Evolutionary conservation across 2,113 vertebrate species (phyloP), one percentile per base, ranked within the genome.

Genomic region (Mirounga angustirostris): DNA sequence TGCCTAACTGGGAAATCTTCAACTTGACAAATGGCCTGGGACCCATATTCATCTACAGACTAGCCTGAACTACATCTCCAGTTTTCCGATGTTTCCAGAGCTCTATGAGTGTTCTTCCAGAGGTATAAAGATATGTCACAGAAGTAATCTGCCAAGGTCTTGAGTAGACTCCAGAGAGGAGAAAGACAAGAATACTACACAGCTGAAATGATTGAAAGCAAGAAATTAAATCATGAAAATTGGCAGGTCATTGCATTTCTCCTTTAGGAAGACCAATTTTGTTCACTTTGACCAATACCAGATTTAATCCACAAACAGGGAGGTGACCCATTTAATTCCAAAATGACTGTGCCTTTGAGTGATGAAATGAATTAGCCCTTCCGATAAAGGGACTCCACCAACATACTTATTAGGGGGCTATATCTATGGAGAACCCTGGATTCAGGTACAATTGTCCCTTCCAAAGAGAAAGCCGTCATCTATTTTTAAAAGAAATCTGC

Each of bases 191-290:
- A 50, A 59, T n/a, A 58, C 1, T 12, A 52, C 24, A 78, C 7
- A 50, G 9, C 2, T 46, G 15, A 83, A 79, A 95, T 84, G 26
- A 93, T 26, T 43, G 40, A 74, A 94, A 94, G 46, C 28, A 86
- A 82, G 15, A 93, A 89, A 79, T 26, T 7, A 30, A 69, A 71
- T 63, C 28, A 71, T 52, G 18, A 93, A 92, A 97, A 85, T 21
- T 46, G 52, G 2, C n/a, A 86, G 30, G 36, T 61, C 61, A 67
- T 61, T 81, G 3, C 18, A 11, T 63, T 96, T 79, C 33, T 84
- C 16, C 15, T 83, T 94, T 67, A 16, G 1, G 1, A 50, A 43
- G n/a, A 86, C 1, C 8, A 79, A 7, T 96, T 43, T 84, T 93
- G 11, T 76, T 96, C 33, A 18, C 46, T 91, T 89, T 81, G 91